Evolutionary conservation across 1,140 invertebrate species (phyloP).

Genomic region (Bombus waltoni): DNA sequence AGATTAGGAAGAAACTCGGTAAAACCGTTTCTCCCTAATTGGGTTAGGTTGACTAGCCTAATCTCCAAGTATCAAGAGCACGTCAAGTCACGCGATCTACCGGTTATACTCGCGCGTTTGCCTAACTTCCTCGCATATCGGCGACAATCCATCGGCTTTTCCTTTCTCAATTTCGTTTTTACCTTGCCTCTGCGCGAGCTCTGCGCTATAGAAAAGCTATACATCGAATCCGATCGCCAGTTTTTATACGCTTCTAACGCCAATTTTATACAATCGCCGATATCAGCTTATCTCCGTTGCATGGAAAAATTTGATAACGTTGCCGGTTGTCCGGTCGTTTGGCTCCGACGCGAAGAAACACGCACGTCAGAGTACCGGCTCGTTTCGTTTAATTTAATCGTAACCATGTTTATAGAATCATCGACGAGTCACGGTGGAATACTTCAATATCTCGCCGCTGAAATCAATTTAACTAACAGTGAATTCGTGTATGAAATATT

Average conservation of each 20-base stretch:
- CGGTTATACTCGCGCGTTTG: constrained; percentile 34
- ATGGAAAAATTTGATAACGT: constrained; percentile 16
- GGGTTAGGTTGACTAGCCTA: constrained; percentile 69
- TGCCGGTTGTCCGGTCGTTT: no score
- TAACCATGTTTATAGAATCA: neutral
- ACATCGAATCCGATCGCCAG: neutral
- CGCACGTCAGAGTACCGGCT: neutral
- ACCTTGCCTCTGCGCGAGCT: neutral
- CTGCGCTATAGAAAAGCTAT: neutral
- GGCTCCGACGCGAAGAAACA: neutral
- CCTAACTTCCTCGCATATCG: constrained; percentile 11
- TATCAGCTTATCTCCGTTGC: neutral
- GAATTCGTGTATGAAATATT: constrained; percentile 8
- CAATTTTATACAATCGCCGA: neutral
- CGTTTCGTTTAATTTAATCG: neutral
- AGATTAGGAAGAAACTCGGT: constrained; percentile 52
- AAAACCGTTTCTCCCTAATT: constrained; percentile 63
- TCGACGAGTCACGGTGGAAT: neutral
- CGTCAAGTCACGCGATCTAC: constrained; percentile 64
- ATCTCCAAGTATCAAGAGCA: constrained; percentile 61
- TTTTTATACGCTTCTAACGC: neutral
- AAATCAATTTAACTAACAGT: neutral
- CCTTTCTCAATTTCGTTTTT: neutral
- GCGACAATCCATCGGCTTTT: constrained; percentile 2
- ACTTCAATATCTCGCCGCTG: no score